Evolutionary conservation across 2,797 vertebrate species (phyloP).

Genomic region (Margarornis squamiger): DNA sequence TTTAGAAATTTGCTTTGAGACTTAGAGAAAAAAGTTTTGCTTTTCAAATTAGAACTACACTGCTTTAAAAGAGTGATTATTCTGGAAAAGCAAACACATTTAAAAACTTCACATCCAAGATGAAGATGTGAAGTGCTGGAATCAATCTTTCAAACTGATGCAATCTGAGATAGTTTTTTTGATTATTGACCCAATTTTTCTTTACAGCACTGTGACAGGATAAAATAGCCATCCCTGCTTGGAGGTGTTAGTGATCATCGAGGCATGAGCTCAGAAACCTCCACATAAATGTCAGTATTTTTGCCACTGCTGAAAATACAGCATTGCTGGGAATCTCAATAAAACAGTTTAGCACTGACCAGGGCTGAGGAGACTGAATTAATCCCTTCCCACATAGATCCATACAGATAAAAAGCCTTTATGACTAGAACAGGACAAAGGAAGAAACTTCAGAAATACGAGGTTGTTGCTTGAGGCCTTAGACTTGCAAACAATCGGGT

Average conservation of each 20-base stretch:
- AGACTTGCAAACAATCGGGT: background rate
- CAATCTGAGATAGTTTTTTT: background rate
- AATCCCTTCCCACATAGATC: background rate
- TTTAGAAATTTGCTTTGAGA: background rate
- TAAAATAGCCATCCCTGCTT: background rate
- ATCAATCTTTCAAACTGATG: background rate
- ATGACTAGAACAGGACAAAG: background rate
- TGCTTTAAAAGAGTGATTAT: background rate
- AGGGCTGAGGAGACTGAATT: background rate
- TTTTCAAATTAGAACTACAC: background rate
- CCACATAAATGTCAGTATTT: background rate
- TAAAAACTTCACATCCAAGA: background rate
- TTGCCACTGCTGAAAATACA: background rate
- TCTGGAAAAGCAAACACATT: background rate
- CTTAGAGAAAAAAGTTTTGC: background rate
- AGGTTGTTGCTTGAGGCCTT: background rate
- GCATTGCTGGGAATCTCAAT: background rate
- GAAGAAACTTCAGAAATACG: background rate
- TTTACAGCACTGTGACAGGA: background rate
- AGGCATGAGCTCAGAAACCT: background rate
- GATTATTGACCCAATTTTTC: background rate
- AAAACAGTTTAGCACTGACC: background rate
- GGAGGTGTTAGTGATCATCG: background rate
- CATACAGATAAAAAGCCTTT: background rate
- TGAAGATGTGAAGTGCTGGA: background rate